These are phyloP conservation scores for Colossoma macropomum DNA, from an alignment of 2,113 vertebrate species.

Conservation along the genomic window DNA sequence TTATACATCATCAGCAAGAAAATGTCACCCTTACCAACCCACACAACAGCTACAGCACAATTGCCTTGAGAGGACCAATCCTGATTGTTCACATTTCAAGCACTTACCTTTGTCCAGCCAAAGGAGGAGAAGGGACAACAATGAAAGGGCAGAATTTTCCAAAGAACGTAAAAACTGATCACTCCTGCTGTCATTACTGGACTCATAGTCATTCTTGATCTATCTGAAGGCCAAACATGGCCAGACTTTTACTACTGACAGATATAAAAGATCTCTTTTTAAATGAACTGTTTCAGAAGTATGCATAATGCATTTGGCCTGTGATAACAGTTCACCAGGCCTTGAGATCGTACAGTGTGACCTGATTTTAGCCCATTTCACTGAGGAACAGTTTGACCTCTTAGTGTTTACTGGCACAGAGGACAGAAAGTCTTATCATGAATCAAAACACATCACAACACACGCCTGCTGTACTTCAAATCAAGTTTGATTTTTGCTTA, in stretches of 20 bases:
- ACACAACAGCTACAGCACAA: constrained; percentile 35
- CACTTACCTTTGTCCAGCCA: constrained; percentile 4
- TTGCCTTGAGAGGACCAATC: constrained; percentile 25
- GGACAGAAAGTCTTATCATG: constrained; percentile 1
- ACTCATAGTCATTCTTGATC: neutral
- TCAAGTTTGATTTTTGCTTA: neutral
- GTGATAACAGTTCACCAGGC: constrained; percentile 1
- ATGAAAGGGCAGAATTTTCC: neutral
- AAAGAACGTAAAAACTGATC: neutral
- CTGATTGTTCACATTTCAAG: constrained; percentile 17
- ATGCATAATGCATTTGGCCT: constrained; percentile 1
- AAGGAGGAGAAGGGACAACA: neutral
- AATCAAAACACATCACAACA: neutral
- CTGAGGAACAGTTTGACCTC: constrained; percentile 22
- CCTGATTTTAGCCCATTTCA: neutral
- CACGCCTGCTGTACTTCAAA: neutral
- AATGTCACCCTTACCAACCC: constrained; percentile 23
- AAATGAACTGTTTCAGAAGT: neutral
- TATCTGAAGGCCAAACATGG: neutral
- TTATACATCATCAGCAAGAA: constrained; percentile 34
- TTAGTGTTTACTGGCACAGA: neutral
- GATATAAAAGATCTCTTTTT: neutral
- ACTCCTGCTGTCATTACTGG: neutral
- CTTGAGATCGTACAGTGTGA: constrained; percentile 12
- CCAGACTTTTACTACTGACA: neutral